phyloP scores from a whole-genome alignment of 1,140 invertebrate species.

The Coptotermes formosanus region DNA sequence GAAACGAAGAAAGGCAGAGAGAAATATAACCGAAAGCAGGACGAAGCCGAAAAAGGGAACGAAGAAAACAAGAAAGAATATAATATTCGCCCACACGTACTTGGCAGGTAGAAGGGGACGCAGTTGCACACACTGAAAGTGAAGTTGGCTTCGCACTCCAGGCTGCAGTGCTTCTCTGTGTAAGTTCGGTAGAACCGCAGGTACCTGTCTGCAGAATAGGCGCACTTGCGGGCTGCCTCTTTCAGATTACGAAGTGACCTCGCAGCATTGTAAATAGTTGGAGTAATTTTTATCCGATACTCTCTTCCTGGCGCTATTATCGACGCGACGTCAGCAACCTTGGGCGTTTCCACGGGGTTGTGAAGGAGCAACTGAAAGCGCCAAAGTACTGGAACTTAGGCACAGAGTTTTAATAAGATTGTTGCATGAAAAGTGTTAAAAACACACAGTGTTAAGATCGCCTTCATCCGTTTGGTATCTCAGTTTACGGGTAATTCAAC shows the following conservation, averaged over 20 bases:
- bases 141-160: constrained; percentile 68
- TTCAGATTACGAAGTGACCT: constrained; percentile 47
- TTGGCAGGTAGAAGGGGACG: constrained; percentile 68
- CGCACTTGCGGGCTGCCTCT: constrained; percentile 65
- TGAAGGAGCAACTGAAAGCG: constrained; percentile 61
- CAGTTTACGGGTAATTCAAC: no score
- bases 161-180: constrained; percentile 69
- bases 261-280: constrained; percentile 52
- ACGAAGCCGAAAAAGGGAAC: no score
- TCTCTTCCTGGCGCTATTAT: constrained; percentile 68
- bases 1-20: no score
- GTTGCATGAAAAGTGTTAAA: no score
- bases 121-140: constrained; percentile 63
- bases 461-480: no score
- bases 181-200: constrained; percentile 70
- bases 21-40: no score
- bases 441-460: no score
- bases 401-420: no score
- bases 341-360: constrained; percentile 73
- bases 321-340: constrained; percentile 69
- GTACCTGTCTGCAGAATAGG: constrained; percentile 67
- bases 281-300: constrained; percentile 62
- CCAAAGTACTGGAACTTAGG: no score
- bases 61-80: no score
- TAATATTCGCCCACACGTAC: constrained; percentile 46